Evolutionary conservation across 2,888 invertebrate genomes (phyloP), one percentile per base, ranked within the genome.

Genomic region (Pogonocherus hispidulus): DNA sequence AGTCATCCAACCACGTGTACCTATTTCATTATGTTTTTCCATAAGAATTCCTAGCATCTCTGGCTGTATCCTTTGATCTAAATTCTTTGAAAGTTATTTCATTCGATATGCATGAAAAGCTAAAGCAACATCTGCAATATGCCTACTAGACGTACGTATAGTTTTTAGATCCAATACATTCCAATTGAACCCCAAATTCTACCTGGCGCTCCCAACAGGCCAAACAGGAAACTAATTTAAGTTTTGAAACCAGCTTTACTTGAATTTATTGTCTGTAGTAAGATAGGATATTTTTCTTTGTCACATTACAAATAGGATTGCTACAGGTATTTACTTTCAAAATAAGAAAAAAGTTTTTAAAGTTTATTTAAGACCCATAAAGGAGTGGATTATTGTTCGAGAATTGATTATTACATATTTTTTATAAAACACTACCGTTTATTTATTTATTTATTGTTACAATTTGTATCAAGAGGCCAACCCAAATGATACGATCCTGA

Each of bases 191-290:
- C 75, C 68, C 76, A 73, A 79, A 76, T 78, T 77, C 76, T 76
- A 80, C 79, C 78, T 80, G 76, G 68, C 60, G 68, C 59, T 81
- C 81, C 81, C 82, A 66, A 64, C 69, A 77, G 81, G 76, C 79
- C 74, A 77, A 79, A 79, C 76, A 77, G 73, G 72, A 79, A 80
- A 82, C 82, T 82, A 82, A 82, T 82, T 82, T 82, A 82, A 82
- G 82, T 82, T 82, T 80, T 79, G 79, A 79, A 80, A 79, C 77
- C 79, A 75, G 79, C 78, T 80, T 80, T 77, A 75, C 69, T 67
- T 69, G 77, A 77, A 79, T 79, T 79, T 79, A 79, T 79, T 67
- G 76, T 63, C 64, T 62, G 51, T 67, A 63, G 69, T 68, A 62
- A 20, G 51, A 51, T 51, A 35, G 49, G 37, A 62, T 35, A 60